Evolutionary conservation across 2,113 vertebrate species (phyloP).

Genomic region (Axis porcinus): DNA sequence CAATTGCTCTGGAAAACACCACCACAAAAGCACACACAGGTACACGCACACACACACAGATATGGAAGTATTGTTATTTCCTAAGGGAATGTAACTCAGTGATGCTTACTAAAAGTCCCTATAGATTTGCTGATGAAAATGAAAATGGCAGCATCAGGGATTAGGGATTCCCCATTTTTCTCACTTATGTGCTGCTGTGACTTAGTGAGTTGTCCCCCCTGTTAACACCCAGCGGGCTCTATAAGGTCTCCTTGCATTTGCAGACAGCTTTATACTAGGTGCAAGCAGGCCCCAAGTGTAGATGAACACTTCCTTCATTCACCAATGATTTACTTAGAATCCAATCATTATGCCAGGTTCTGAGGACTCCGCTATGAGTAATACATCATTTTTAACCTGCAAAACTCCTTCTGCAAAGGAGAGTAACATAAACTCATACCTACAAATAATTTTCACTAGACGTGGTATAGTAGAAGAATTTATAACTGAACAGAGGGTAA

Average conservation of each 20-base stretch:
- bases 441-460: not conserved
- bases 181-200: not conserved
- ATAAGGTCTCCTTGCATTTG: not conserved
- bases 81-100: slow-evolving; percentile 15
- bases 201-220: not conserved
- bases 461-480: not conserved
- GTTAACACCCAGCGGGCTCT: not conserved
- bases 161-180: not conserved
- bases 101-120: not conserved
- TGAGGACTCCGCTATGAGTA: not conserved
- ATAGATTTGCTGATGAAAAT: not conserved
- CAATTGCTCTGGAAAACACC: slow-evolving; percentile 89
- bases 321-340: not conserved
- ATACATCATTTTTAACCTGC: not conserved
- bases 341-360: not conserved
- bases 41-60: slow-evolving; percentile 5
- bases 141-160: not conserved
- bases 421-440: not conserved
- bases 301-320: not conserved
- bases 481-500: not conserved
- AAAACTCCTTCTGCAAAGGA: not conserved
- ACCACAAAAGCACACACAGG: slow-evolving; percentile 42
- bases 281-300: fast-evolving
- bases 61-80: slow-evolving; percentile 9
- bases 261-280: not conserved